Base-by-base conservation (phyloP, 2,797 vertebrate species). In the Lithobates sylvaticus region DNA sequence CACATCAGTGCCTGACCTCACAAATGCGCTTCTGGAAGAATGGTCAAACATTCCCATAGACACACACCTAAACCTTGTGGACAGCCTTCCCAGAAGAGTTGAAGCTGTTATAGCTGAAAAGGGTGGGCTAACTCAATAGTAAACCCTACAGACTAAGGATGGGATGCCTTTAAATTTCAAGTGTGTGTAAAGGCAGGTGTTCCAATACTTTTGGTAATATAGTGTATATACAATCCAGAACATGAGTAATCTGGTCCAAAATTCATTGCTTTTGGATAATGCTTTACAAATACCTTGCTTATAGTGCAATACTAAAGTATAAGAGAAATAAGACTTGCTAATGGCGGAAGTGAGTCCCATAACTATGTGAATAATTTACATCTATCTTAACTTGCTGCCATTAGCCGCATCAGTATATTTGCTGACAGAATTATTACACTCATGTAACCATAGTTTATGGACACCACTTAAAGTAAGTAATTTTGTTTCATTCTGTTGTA, bases 361-460 rank as follows among this genome's bases (percentile, higher is more conserved):
- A 86, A 42, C 65, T 72, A 64, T 10, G 23, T 86, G 12, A 82
- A 87, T 83, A 78, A 83, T 87, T 87, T 78, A 78, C 74, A 78
- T 83, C 76, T 68, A 78, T 83, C 61, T 78, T 72, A 77, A 83
- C 75, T 50, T 72, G 16, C 68, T 73, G 44, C 39, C 69, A 87
- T 87, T 78, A 87, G 68, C 80, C n/a, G 50, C 39, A 54, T 87
- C 54, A 83, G 54, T 83, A 83, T 72, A 73, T 83, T 78, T 83
- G 85, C 75, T 83, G 80, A 83, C 85, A 73, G 36, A 78, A 80
- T 83, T 86, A 86, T 78, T 27, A 78, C 16, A 77, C 47, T 50
- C 67, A 75, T 68, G 42, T 71, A 67, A 78, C 71, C 18, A 70
- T 78, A 73, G 44, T 87, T 83, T 67, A 78, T 78, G 68, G 54